A percentile compares a stretch with the other conserved stretches of the same genome.
Conservation (phyloP, 2,797 vertebrate genomes). For the Malacoraja senta region DNA sequence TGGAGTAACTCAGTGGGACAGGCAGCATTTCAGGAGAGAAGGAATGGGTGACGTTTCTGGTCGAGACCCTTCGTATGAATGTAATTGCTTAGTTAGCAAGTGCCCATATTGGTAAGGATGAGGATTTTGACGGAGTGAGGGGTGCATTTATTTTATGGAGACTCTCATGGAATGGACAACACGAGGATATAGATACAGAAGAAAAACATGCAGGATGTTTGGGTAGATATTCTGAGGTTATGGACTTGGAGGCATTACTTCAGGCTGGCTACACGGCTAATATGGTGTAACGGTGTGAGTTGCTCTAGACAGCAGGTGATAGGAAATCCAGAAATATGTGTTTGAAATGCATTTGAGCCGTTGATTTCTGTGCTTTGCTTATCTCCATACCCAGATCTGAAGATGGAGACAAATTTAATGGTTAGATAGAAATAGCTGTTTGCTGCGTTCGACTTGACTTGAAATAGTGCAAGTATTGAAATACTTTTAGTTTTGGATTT, state of each 20-base stretch:
- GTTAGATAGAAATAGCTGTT: background rate
- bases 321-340: background rate
- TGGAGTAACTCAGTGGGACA: too few relatives aligned
- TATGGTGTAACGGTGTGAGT: background rate
- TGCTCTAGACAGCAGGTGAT: background rate
- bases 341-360: background rate
- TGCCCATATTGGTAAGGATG: background rate
- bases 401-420: background rate
- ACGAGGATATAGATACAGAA: background rate
- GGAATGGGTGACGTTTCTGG: too few relatives aligned
- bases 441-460: background rate
- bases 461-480: background rate
- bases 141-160: background rate
- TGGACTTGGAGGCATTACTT: background rate
- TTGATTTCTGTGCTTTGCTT: background rate
- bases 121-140: background rate
- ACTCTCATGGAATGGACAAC: background rate
- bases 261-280: background rate
- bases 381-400: too few relatives aligned
- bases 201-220: background rate
- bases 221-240: background rate
- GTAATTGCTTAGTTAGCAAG: background rate
- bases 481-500: background rate
- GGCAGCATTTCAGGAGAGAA: too few relatives aligned
- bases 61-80: background rate